Evolutionary conservation across 2,888 invertebrate species (phyloP).

Genomic region (Hedychridium roseum): DNA sequence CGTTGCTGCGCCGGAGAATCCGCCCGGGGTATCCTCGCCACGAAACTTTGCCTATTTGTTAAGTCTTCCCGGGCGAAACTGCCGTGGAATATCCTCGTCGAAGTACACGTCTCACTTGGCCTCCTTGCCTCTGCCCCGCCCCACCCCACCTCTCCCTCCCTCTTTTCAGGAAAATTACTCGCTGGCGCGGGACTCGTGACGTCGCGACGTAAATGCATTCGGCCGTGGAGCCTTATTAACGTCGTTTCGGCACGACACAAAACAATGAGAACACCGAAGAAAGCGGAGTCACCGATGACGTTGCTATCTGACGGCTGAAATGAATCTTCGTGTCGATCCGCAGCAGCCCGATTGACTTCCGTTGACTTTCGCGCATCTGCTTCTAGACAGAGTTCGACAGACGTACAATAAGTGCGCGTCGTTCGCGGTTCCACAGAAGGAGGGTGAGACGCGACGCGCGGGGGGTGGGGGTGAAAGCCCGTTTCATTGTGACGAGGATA

Average conservation of each 20-base stretch:
- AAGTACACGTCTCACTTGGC: conserved; percentile 44
- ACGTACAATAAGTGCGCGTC: conserved; percentile 40
- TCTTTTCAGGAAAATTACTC: too few relatives aligned
- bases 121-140: conserved; percentile 4
- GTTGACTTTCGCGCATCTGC: conserved; percentile 42
- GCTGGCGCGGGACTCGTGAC: too few relatives aligned
- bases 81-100: conserved; percentile 56
- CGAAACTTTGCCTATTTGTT: conserved; percentile 64
- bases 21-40: conserved; percentile 43
- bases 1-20: conserved; percentile 55
- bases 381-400: conserved; percentile 46
- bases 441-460: conserved; percentile 1
- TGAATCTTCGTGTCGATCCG: conserved; percentile 26
- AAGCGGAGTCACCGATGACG: too few relatives aligned
- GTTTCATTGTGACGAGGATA: conserved; percentile 60
- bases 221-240: too few relatives aligned
- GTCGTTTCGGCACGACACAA: too few relatives aligned
- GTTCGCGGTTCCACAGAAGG: conserved; percentile 9
- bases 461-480: conserved; percentile 29
- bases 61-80: conserved; percentile 61
- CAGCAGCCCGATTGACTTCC: conserved; percentile 45
- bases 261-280: too few relatives aligned
- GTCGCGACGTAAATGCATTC: too few relatives aligned
- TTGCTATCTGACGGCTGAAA: too few relatives aligned
- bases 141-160: conserved; percentile 24